Evolutionary conservation across 2,888 invertebrate genomes (phyloP), one percentile per base, ranked within the genome.

Genomic region (Tethea ocularis): DNA sequence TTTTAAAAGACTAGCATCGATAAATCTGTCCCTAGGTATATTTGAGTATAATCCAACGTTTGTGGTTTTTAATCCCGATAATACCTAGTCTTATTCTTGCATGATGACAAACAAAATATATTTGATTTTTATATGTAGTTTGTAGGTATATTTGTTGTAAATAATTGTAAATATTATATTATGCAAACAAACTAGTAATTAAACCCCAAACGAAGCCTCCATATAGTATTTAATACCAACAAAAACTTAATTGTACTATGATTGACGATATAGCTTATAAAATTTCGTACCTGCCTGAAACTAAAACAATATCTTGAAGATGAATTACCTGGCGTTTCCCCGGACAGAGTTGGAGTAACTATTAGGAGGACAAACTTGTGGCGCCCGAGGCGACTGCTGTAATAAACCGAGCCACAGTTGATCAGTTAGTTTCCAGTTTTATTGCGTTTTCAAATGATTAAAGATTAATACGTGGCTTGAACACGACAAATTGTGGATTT

Each of bases 391-490:
- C 46, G 46, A 46, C 17, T 46, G 46, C 17, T 20, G 46, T 46
- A 46, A 46, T 46, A 46, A 20, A 46, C 46, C 10, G 38, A 46
- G 10, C 10, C 46, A n/a, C 10, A 20, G 17, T 46, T 46, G 46
- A 46, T 46, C 46, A 5, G 46, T n/a, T 46, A 46, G 46, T 46
- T 58, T 63, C 61, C 56, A 52, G 38, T 57, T 57, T 53, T 52
- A 57, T 57, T 38, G 57, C 52, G 56, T 58, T 61, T 57, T 57
- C 41, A 52, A 57, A 55, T 57, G 56, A 60, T 36, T 51, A 60
- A 51, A 53, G 54, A 56, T 55, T 54, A 51, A 63, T 59, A 62
- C 57, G 57, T 60, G 57, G 60, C 63, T 67, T 61, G 51, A 66
- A 63, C 53, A 57, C 36, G 60, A 58, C 58, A 60, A 58, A 65